A percentile compares a stretch with the other conserved stretches of the same genome.
phyloP scores from a whole-genome alignment of 2,888 invertebrate genomes.

The Stegophylla sp. region DNA sequence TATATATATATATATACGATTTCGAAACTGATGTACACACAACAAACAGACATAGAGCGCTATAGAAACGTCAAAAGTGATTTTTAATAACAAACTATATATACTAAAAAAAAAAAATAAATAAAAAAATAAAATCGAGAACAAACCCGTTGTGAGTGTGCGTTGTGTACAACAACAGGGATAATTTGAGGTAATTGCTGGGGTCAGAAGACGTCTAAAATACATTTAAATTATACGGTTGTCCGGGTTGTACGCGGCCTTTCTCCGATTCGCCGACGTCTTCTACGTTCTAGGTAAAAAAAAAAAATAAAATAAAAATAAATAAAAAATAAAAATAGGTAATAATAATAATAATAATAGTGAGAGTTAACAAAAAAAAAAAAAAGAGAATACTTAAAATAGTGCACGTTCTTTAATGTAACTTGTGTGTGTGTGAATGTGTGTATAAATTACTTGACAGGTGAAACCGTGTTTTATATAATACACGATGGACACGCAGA shows the following conservation, averaged over 20 bases:
- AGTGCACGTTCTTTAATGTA: slow-evolving; percentile 29
- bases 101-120: slow-evolving; percentile 37
- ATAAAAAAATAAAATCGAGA: slow-evolving; percentile 51
- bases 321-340: slow-evolving; percentile 14
- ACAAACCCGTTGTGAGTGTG: slow-evolving; percentile 48
- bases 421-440: not conserved
- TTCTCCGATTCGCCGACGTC: slow-evolving; percentile 55
- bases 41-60: slow-evolving; percentile 28
- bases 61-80: slow-evolving; percentile 59
- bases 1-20: slow-evolving; percentile 8
- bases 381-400: slow-evolving; percentile 34
- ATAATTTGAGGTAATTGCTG: slow-evolving; percentile 59
- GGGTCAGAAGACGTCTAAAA: slow-evolving; percentile 57
- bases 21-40: slow-evolving; percentile 41
- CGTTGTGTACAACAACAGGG: slow-evolving; percentile 50
- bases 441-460: slow-evolving; percentile 40
- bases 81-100: slow-evolving; percentile 58
- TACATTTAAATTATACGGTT: slow-evolving; percentile 59
- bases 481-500: not conserved
- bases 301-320: slow-evolving; percentile 23
- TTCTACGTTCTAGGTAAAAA: slow-evolving; percentile 49
- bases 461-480: slow-evolving; percentile 49
- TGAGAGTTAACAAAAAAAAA: slow-evolving; percentile 34
- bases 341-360: slow-evolving; percentile 55
- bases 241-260: slow-evolving; percentile 49